Conservation (phyloP, 2,797 vertebrate genomes). For the Pseudomugil gertrudae region DNA sequence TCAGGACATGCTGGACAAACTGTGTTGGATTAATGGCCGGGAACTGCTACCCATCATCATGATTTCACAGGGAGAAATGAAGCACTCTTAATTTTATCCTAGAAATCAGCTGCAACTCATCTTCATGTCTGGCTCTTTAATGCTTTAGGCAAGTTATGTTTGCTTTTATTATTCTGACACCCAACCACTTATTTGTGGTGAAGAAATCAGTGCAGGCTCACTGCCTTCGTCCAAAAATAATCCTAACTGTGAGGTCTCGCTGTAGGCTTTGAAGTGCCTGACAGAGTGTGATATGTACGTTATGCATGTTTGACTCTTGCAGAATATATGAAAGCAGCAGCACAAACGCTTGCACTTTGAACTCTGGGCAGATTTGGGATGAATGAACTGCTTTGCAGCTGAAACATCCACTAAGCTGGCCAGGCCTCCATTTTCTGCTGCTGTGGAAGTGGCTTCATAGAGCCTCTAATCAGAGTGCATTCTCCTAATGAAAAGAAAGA, state of each 20-base stretch:
- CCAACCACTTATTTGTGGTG: background rate
- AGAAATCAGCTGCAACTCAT: no score
- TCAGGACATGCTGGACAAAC: no score
- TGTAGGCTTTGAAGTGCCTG: conserved; percentile 45
- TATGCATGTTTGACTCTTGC: conserved; percentile 32
- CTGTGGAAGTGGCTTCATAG: no score
- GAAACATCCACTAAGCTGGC: conserved; percentile 33
- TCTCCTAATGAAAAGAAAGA: no score
- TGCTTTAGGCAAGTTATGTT: no score
- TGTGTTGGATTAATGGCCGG: background rate
- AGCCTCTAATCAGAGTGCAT: no score
- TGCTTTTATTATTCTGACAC: no score
- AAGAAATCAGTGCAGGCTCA: conserved; percentile 2
- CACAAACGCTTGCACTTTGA: background rate
- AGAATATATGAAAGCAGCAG: conserved; percentile 3
- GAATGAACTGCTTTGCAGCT: conserved; percentile 36
- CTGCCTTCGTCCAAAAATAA: conserved; percentile 48
- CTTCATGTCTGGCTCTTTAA: no score
- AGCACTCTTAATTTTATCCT: background rate
- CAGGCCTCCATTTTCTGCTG: background rate
- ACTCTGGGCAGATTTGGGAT: conserved; percentile 27
- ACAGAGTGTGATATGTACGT: conserved; percentile 23
- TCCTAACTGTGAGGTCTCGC: conserved; percentile 29
- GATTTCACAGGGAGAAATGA: conserved; percentile 31
- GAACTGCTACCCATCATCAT: conserved; percentile 23